These are phyloP conservation scores for Crotalus viridis DNA, from an alignment of 2,113 vertebrate genomes.

Conservation along the genomic window DNA sequence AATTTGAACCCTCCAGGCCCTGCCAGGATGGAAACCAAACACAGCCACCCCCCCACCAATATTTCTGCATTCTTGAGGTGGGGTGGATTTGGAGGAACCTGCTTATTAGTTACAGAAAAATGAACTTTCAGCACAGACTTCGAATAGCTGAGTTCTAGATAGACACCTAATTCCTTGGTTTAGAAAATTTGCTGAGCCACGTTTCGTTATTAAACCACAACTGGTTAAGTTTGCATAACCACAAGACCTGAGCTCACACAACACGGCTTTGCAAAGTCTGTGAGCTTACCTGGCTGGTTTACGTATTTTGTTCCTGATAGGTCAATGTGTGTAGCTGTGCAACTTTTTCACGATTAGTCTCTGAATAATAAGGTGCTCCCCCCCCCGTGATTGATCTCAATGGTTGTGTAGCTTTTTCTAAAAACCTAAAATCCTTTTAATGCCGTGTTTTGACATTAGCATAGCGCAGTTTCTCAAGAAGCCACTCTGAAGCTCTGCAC, in stretches of 20 bases:
- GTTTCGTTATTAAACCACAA: not conserved
- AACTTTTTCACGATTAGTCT: not conserved
- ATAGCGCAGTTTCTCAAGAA: not conserved
- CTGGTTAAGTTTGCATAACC: not conserved
- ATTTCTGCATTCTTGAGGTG: not conserved
- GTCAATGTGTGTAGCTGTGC: not conserved
- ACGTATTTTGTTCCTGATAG: not conserved
- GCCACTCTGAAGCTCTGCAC: not conserved
- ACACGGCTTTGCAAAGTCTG: not conserved
- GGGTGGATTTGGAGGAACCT: not conserved
- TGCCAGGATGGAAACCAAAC: not conserved
- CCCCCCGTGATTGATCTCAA: not conserved
- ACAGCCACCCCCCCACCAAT: not conserved
- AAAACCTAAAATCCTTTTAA: not conserved
- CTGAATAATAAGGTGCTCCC: not conserved
- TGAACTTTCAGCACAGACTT: not conserved
- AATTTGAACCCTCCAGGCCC: not conserved
- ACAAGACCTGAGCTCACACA: not conserved
- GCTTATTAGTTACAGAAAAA: not conserved
- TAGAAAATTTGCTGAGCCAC: not conserved
- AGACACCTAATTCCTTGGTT: not conserved
- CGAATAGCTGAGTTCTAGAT: not conserved
- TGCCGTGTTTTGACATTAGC: not conserved
- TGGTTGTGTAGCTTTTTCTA: not conserved
- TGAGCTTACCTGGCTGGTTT: not conserved